These are phyloP conservation scores for Eupithecia abbreviata DNA, from an alignment of 2,888 invertebrate species.

Conservation along the genomic window DNA sequence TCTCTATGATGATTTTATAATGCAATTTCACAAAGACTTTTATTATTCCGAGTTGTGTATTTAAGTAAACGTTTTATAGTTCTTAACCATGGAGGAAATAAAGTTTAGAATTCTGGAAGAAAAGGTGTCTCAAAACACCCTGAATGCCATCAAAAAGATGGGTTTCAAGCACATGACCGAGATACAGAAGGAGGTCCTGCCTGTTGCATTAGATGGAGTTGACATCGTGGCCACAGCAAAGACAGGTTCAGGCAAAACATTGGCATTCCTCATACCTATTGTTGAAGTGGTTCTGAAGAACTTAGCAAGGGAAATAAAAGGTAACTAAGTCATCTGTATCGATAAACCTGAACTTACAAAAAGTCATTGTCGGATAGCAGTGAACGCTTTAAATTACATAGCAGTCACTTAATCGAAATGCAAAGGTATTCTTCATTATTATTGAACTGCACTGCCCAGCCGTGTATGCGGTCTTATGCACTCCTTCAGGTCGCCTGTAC, in stretches of 20 bases:
- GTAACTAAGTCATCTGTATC: conserved; percentile 40
- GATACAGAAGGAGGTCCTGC: conserved; percentile 94
- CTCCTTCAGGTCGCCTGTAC: no score
- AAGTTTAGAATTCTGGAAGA: conserved; percentile 84
- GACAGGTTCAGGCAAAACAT: conserved; percentile 98
- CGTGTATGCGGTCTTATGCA: no score
- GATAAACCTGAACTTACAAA: not conserved
- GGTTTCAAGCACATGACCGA: conserved; percentile 96
- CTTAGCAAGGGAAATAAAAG: conserved; percentile 47
- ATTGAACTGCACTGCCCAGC: not conserved
- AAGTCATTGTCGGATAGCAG: no score
- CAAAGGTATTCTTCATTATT: not conserved
- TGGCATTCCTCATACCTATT: conserved; percentile 96
- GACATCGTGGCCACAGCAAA: conserved; percentile 97
- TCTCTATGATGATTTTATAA: not conserved
- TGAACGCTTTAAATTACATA: no score
- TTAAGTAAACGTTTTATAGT: not conserved
- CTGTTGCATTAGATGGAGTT: conserved; percentile 92
- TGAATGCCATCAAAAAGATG: conserved; percentile 92
- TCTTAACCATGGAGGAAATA: conserved; percentile 51
- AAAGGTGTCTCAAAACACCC: conserved; percentile 88
- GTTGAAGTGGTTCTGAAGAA: conserved; percentile 92
- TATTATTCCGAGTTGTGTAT: not conserved
- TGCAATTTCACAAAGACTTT: not conserved
- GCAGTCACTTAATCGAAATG: no score